These are phyloP conservation scores for Formicarius rufipectus DNA, from an alignment of 2,113 vertebrate species.

Conservation along the genomic window DNA sequence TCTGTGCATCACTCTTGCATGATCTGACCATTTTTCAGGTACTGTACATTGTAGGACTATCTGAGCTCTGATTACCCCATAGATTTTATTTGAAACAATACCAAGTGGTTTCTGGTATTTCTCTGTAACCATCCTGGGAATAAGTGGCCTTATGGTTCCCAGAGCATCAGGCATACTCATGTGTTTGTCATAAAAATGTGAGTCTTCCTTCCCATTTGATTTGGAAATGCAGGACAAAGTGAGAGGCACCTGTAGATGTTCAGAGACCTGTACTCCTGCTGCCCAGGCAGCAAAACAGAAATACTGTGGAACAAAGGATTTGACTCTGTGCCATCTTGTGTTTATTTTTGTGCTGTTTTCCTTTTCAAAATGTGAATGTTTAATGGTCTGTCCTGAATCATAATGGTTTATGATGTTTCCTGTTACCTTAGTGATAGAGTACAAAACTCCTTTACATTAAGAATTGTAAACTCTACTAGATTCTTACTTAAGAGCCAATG, in stretches of 20 bases:
- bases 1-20: neutral
- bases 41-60: neutral
- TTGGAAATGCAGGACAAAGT: neutral
- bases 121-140: neutral
- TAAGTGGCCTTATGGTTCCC: neutral
- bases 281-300: neutral
- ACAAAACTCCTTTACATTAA: neutral
- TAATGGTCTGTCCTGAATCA: neutral
- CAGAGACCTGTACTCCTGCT: neutral
- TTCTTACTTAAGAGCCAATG: neutral
- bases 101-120: conserved; percentile 8
- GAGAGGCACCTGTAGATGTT: neutral
- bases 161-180: neutral
- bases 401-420: neutral
- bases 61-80: neutral
- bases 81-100: conserved; percentile 1
- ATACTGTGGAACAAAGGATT: neutral
- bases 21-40: neutral
- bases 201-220: neutral
- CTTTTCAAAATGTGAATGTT: neutral
- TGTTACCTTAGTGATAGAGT: neutral
- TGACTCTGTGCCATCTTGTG: neutral
- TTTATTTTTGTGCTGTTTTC: conserved; percentile 4
- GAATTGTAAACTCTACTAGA: neutral
- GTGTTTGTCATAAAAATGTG: neutral